A percentile compares a stretch with the other conserved stretches of the same genome.
Evolutionary conservation across 2,797 vertebrate species (phyloP).

Genomic region (Enteromius fasciolatus): DNA sequence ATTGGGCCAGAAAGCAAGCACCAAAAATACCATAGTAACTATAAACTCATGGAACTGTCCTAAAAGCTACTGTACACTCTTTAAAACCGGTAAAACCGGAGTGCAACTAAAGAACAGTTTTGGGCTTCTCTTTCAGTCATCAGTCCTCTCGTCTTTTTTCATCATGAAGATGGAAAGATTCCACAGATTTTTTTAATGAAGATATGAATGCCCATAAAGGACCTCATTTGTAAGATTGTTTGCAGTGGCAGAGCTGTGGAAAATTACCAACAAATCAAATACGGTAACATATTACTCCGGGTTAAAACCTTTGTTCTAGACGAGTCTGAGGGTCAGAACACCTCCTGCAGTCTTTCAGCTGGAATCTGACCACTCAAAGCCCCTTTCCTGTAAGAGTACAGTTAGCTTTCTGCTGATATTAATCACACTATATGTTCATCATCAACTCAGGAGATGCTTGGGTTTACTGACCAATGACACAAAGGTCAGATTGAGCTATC

Average conservation of each 20-base stretch:
- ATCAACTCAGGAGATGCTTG: constrained; percentile 40
- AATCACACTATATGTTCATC: constrained; percentile 5
- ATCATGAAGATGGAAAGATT: not conserved
- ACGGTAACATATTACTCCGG: not conserved
- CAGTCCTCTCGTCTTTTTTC: not conserved
- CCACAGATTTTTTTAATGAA: not conserved
- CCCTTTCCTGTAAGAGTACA: not conserved
- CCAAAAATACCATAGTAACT: not conserved
- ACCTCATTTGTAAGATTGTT: not conserved
- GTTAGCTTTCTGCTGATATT: constrained; percentile 4
- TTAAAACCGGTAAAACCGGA: not conserved
- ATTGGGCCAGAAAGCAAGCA: too few species aligned
- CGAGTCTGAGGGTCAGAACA: not conserved
- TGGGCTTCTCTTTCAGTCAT: not conserved
- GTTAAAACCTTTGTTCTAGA: not conserved
- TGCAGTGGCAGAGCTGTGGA: not conserved
- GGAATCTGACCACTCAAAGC: not conserved
- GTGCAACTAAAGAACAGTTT: not conserved
- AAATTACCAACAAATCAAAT: not conserved
- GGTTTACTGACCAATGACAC: constrained; percentile 1
- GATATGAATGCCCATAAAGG: not conserved
- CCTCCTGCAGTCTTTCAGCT: not conserved
- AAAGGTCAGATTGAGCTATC: constrained; percentile 31
- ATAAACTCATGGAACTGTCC: not conserved
- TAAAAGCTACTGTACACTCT: not conserved